These are phyloP conservation scores for Caenorhabditis doughertyi DNA, from an alignment of 2,888 invertebrate species.

Conservation along the genomic window DNA sequence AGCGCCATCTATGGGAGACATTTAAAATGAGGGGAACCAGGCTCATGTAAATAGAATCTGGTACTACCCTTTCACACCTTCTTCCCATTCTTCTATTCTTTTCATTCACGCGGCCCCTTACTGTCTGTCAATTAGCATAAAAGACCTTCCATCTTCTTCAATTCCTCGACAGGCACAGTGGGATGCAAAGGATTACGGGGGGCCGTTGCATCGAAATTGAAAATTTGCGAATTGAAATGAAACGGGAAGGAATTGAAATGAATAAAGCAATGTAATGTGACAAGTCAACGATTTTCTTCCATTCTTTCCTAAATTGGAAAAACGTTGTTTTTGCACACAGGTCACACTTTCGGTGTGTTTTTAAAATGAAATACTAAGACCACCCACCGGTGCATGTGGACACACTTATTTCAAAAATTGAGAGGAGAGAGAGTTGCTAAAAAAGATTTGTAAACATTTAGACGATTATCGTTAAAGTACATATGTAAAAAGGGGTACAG, in stretches of 20 bases:
- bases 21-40: too few relatives aligned
- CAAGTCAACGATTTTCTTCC: slow-evolving; percentile 33
- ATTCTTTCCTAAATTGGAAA: not conserved
- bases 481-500: slow-evolving; percentile 42
- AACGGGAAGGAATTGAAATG: slow-evolving; percentile 11
- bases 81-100: slow-evolving; percentile 31
- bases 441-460: slow-evolving; percentile 56
- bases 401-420: slow-evolving; percentile 30
- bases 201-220: slow-evolving; percentile 36
- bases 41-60: too few relatives aligned
- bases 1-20: too few relatives aligned
- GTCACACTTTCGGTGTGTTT: slow-evolving; percentile 27
- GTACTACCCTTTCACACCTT: too few relatives aligned
- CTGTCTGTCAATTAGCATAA: slow-evolving; percentile 67
- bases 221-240: slow-evolving; percentile 54
- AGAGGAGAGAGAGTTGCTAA: too few relatives aligned
- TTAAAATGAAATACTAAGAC: slow-evolving; percentile 8
- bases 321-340: not conserved
- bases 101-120: slow-evolving; percentile 57
- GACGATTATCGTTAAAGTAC: slow-evolving; percentile 61
- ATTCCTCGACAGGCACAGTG: slow-evolving; percentile 53
- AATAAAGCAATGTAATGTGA: slow-evolving; percentile 51
- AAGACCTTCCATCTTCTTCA: slow-evolving; percentile 55
- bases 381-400: slow-evolving; percentile 21
- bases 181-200: slow-evolving; percentile 57